Conservation (phyloP, 2,797 vertebrate genomes). For the Pagetopsis macropterus region DNA sequence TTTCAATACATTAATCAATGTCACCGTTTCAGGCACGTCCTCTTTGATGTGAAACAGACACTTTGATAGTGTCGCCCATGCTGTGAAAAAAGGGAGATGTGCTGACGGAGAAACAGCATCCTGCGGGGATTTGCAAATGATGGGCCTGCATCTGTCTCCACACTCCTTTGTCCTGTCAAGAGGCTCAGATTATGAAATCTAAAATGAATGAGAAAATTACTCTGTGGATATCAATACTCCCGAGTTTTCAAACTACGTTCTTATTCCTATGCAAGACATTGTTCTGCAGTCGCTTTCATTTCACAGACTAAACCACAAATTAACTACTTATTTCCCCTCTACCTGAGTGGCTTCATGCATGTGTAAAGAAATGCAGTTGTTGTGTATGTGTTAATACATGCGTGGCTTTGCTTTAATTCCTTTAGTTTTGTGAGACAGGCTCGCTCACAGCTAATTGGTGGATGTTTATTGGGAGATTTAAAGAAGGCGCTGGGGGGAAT, state of each 20-base stretch:
- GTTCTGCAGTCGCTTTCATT: not conserved
- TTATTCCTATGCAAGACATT: not conserved
- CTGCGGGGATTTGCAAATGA: conserved; percentile 81
- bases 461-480: conserved; percentile 82
- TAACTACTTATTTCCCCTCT: not conserved
- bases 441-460: conserved; percentile 52
- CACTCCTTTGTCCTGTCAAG: conserved; percentile 71
- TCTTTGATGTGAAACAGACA: conserved; percentile 86
- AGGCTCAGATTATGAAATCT: conserved; percentile 43
- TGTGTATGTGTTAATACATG: conserved; percentile 64
- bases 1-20: conserved; percentile 83
- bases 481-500: conserved; percentile 75
- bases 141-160: conserved; percentile 69
- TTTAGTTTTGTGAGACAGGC: conserved; percentile 44
- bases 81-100: conserved; percentile 80
- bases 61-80: conserved; percentile 78
- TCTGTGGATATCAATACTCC: not conserved
- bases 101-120: conserved; percentile 86
- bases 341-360: conserved; percentile 1
- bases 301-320: conserved; percentile 4
- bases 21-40: conserved; percentile 73
- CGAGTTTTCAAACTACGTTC: not conserved
- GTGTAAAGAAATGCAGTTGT: conserved; percentile 11
- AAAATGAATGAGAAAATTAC: not conserved
- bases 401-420: conserved; percentile 60